phyloP scores from a whole-genome alignment of 2,113 vertebrate genomes.

The Podocnemis expansa region DNA sequence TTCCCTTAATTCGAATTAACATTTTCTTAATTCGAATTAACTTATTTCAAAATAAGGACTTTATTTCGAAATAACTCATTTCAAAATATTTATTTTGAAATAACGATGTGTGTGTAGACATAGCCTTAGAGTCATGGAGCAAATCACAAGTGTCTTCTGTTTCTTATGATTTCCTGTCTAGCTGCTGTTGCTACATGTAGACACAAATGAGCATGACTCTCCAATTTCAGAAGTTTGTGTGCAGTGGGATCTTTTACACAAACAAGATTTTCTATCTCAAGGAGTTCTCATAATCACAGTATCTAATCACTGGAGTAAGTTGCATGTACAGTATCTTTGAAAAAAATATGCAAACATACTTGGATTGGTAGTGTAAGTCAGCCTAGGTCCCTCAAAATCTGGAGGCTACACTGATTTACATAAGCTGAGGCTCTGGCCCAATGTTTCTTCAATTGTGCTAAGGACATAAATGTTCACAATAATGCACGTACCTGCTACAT shows the following conservation, averaged over 20 bases:
- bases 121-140: slow-evolving; percentile 2
- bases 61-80: too few species aligned
- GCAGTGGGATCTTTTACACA: neutral
- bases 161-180: neutral
- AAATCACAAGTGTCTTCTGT: neutral
- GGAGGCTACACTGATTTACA: neutral
- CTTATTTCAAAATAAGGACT: too few species aligned
- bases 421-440: neutral
- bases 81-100: too few species aligned
- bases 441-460: neutral
- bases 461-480: neutral
- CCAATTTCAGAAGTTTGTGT: slow-evolving; percentile 19
- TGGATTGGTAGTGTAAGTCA: neutral
- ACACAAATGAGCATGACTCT: neutral
- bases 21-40: too few species aligned
- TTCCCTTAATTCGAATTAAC: too few species aligned
- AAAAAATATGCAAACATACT: neutral
- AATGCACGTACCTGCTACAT: neutral
- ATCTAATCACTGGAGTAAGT: slow-evolving; percentile 9
- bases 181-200: neutral
- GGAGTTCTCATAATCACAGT: slow-evolving; percentile 2
- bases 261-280: neutral
- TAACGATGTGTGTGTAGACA: too few species aligned
- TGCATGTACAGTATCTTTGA: neutral
- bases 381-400: neutral